These are phyloP conservation scores for Nephotettix cincticeps DNA, from an alignment of 1,140 invertebrate genomes.

Conservation along the genomic window DNA sequence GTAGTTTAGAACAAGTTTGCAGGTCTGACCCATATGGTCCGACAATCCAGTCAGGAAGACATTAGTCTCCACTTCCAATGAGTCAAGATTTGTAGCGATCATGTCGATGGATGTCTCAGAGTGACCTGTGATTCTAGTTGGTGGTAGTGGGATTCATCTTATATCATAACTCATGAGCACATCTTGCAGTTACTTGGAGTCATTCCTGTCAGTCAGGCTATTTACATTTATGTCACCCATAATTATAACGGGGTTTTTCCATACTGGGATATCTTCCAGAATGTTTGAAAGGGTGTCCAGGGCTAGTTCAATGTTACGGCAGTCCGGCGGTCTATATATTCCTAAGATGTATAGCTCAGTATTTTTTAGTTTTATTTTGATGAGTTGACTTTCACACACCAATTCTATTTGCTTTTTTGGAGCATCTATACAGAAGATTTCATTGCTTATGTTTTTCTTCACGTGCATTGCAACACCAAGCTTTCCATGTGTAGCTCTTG, in stretches of 20 bases:
- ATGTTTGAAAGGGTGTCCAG: background rate
- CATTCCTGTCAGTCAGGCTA: background rate
- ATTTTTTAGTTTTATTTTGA: too few relatives aligned
- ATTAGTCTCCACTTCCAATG: too few relatives aligned
- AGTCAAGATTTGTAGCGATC: background rate
- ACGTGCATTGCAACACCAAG: background rate
- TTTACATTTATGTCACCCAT: background rate
- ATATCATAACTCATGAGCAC: background rate
- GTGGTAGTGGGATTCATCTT: background rate
- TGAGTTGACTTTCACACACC: background rate
- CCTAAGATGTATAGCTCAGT: too few relatives aligned
- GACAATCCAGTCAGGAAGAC: too few relatives aligned
- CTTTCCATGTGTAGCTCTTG: background rate
- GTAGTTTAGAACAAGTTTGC: background rate
- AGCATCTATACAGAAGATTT: background rate
- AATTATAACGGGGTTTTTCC: background rate
- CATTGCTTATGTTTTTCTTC: background rate
- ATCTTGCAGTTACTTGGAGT: background rate
- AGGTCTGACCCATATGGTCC: background rate
- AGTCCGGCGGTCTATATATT: background rate
- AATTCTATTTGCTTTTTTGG: background rate
- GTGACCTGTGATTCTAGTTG: too few relatives aligned
- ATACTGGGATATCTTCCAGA: background rate
- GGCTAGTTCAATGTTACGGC: background rate
- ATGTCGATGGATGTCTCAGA: slow-evolving; percentile 1